Evolutionary conservation across 2,797 vertebrate species (phyloP).

Genomic region (Synaphobranchus kaupii): DNA sequence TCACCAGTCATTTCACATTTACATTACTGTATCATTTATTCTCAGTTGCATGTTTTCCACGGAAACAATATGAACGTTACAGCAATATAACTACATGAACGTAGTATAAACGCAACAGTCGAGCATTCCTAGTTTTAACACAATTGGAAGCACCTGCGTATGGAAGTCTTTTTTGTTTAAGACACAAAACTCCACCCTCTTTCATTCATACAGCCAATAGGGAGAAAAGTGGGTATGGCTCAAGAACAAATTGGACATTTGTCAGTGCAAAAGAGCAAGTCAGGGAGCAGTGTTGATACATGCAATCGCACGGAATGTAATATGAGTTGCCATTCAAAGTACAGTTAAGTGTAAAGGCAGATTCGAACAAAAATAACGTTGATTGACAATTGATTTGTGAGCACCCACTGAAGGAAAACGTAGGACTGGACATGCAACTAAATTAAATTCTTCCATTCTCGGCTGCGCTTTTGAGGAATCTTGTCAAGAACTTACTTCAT

Average conservation of each 20-base stretch:
- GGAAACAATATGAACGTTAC: background rate
- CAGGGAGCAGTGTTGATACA: conserved; percentile 35
- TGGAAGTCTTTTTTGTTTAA: background rate
- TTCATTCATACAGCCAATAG: conserved; percentile 62
- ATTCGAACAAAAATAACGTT: background rate
- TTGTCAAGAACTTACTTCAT: conserved; percentile 9
- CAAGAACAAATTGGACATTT: conserved; percentile 69
- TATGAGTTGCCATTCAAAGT: background rate
- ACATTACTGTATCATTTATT: background rate
- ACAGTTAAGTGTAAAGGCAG: background rate
- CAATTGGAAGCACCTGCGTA: background rate
- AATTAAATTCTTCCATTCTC: background rate
- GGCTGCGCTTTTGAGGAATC: conserved; percentile 4
- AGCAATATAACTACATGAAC: background rate
- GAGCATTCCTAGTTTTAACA: background rate
- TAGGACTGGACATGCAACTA: background rate
- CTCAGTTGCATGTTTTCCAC: background rate
- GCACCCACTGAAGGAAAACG: background rate
- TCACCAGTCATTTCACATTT: background rate
- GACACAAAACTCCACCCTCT: conserved; percentile 49
- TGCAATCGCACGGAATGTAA: background rate
- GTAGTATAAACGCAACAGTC: too few species aligned
- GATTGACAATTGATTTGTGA: background rate
- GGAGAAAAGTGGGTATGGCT: conserved; percentile 58
- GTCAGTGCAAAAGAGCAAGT: conserved; percentile 40